phyloP scores from a whole-genome alignment of 2,797 vertebrate genomes.

The Hippoglossus hippoglossus region DNA sequence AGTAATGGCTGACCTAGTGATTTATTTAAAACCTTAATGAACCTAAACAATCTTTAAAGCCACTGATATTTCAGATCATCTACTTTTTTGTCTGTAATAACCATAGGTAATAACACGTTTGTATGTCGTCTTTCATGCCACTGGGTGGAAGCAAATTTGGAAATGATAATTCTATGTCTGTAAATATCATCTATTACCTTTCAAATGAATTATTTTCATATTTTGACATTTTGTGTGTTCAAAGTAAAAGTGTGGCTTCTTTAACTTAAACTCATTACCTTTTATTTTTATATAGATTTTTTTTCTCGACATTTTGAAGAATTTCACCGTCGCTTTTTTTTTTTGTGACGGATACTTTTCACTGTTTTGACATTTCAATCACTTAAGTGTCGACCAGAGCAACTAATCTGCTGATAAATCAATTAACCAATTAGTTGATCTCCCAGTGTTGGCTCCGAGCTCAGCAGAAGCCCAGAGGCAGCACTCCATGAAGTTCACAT shows the following conservation, averaged over 20 bases:
- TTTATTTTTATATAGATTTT: too few species aligned
- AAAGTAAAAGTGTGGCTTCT: too few species aligned
- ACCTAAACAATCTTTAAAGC: neutral
- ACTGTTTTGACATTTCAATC: neutral
- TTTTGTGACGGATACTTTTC: neutral
- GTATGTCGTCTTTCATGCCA: too few species aligned
- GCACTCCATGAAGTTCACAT: conserved; percentile 60
- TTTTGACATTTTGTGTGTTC: too few species aligned
- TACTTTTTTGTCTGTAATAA: neutral
- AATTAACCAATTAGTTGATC: conserved; percentile 13
- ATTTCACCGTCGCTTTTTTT: too few species aligned
- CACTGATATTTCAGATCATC: neutral
- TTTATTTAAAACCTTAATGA: neutral
- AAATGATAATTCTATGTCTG: too few species aligned
- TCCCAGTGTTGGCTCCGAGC: neutral
- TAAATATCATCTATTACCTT: too few species aligned
- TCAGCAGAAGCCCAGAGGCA: conserved; percentile 44
- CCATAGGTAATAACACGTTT: neutral
- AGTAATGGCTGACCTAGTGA: neutral
- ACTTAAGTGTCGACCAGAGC: neutral
- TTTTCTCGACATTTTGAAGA: too few species aligned
- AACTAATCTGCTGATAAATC: conserved; percentile 22
- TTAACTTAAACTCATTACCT: too few species aligned
- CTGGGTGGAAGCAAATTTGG: too few species aligned
- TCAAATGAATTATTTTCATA: too few species aligned